Base-by-base conservation (phyloP, 2,888 invertebrate species). In the Pasiphila rectangulata region DNA sequence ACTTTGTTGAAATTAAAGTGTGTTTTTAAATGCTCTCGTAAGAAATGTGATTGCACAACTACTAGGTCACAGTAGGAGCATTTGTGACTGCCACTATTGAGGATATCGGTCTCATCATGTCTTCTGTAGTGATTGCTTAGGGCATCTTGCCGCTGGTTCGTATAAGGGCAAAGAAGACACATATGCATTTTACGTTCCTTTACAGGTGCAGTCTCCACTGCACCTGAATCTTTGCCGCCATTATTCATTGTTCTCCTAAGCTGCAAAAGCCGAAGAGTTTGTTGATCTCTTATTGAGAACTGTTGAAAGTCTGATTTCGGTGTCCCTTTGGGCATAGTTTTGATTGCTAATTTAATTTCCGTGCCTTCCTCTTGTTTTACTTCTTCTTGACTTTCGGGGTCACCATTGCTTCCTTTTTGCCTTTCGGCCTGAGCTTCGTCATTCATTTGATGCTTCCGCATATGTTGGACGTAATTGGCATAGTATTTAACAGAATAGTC, bases 401-500 rank as follows among this genome's bases (percentile, higher is more conserved):
- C 82, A 35, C 68, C 79, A 43, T 69, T 76, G 38, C 47, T 72
- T 23, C 61, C 75, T 62, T 85, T 84, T 39, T 90, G 88, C 44
- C 90, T 85, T 25, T 91, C 91, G 0, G 91, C 91, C 57, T 90
- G 90, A 5, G 93, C 92, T 61, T 93, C 92, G 24, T 92, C 92
- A 53, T 92, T 93, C 75, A 92, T 91, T 69, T 93, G 91, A 73
- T 96, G 96, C 67, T 96, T 94, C 51, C 93, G 92, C 81, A 93
- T 88, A 69, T 96, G 96, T 71, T 96, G 96, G 23, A 93, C 92
- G 61, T 94, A 94, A 72, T 95, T 95, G 1, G 95, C 95, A 63
- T 94, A 95, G 73, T 95, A 95, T 63, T 95, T 95, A 0, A 96
- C 96, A 1, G 96, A 95, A 78, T 96, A 96, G 80, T 96, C 96